These are phyloP conservation scores for Drosophila ustulata DNA, from an alignment of 2,888 invertebrate genomes.

Conservation along the genomic window DNA sequence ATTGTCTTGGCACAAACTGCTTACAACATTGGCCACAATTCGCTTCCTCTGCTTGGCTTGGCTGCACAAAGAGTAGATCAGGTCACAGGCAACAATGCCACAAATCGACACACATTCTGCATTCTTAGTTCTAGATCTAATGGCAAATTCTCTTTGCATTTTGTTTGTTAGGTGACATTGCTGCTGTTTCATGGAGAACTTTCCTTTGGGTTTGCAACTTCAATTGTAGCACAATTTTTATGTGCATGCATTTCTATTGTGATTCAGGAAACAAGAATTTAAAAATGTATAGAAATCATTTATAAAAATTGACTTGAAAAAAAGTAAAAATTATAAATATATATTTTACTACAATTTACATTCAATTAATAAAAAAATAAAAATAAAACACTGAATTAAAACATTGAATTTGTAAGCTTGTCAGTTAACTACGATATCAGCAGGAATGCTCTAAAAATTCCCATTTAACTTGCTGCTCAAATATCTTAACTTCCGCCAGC, in stretches of 20 bases:
- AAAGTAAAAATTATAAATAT: too few relatives aligned
- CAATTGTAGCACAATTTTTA: neutral
- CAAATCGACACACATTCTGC: conserved; percentile 11
- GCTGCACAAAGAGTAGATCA: conserved; percentile 44
- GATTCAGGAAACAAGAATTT: too few relatives aligned
- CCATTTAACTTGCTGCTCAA: neutral
- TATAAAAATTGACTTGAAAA: too few relatives aligned
- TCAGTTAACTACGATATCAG: too few relatives aligned
- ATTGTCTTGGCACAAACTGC: conserved; percentile 44
- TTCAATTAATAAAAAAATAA: too few relatives aligned
- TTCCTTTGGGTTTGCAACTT: neutral
- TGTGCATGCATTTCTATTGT: too few relatives aligned
- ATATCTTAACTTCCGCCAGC: conserved; percentile 25
- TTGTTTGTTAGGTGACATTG: conserved; percentile 15
- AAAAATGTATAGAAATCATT: too few relatives aligned
- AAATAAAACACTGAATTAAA: too few relatives aligned
- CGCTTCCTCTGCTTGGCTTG: neutral
- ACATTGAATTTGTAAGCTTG: too few relatives aligned
- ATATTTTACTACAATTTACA: too few relatives aligned
- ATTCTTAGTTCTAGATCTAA: neutral
- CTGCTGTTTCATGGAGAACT: neutral
- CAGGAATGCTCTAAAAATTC: neutral
- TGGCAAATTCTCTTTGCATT: neutral
- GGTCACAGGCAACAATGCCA: conserved; percentile 47
- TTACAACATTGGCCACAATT: conserved; percentile 11